Base-by-base conservation (phyloP, 2,888 invertebrate genomes). In the Drosophila bunnanda region DNA sequence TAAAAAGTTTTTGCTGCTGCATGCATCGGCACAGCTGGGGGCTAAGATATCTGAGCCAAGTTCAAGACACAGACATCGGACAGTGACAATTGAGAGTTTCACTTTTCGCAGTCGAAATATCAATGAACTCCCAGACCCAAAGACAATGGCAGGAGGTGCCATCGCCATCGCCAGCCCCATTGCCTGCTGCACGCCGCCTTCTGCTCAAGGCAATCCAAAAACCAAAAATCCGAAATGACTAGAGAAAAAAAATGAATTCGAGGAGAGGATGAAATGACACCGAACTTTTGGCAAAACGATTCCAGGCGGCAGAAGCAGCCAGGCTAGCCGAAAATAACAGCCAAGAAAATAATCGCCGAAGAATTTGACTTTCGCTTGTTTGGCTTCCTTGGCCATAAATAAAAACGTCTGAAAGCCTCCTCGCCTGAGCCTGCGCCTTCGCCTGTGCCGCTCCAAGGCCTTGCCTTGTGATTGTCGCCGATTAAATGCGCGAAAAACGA, bases 401-500 rank as follows among this genome's bases (percentile, higher is more conserved):
- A 86, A 84, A 88, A 88, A 79, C 61, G 65, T 68, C 65, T 39
- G 36, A 59, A 44, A 43, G 28, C 34, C 52, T 20, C n/a, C 2
- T 60, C 50, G 53, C 75, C 57, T 34, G 32, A 5, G 13, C 20
- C 32, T 20, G 17, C 38, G 17, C 58, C 30, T 39, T 6, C 36
- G 36, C 54, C 32, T 56, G n/a, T 17, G 25, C 17, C 52, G 52
- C 54, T 25, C 28, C 59, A 81, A 83, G 78, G 88, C 86, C 88
- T 88, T 86, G 88, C 86, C 86, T 88, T 86, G 83, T 82, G 83
- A 83, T 83, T 88, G 83, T 86, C 88, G 86, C 83, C 88, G 88
- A 83, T 88, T 82, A 86, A 80, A 80, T 80, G 78, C 88, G 86
- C 88, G 67, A 83, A 79, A 84, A 84, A 79, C 66, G 38, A 59